phyloP scores from a whole-genome alignment of 1,140 invertebrate genomes.

The Ylistrum balloti region DNA sequence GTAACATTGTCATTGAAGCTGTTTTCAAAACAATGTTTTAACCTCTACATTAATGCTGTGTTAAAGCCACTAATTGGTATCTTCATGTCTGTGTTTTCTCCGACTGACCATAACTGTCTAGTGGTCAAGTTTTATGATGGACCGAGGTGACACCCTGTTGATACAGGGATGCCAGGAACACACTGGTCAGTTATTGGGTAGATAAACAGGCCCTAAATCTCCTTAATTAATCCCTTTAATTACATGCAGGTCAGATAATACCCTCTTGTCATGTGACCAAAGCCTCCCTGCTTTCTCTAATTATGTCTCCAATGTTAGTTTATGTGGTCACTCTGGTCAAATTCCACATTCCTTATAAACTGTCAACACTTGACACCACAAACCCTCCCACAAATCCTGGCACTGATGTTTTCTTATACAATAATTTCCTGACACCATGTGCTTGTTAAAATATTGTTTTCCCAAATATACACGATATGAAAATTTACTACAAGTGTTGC shows the following conservation, averaged over 20 bases:
- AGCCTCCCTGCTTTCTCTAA: neutral
- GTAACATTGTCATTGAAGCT: too few relatives aligned
- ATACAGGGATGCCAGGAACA: neutral
- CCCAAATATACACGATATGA: too few relatives aligned
- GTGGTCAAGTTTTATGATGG: neutral
- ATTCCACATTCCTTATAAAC: neutral
- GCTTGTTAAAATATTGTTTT: too few relatives aligned
- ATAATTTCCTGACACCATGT: too few relatives aligned
- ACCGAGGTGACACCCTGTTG: neutral
- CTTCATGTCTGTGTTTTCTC: neutral
- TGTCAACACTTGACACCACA: neutral
- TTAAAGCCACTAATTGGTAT: neutral
- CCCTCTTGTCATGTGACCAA: neutral
- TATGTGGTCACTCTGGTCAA: neutral
- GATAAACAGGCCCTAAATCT: constrained; percentile 21
- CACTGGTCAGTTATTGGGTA: neutral
- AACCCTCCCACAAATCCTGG: neutral
- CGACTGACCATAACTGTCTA: neutral
- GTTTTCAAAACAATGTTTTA: too few relatives aligned
- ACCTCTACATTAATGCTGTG: too few relatives aligned
- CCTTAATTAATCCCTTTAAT: constrained; percentile 31
- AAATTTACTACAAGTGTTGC: too few relatives aligned
- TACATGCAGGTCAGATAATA: neutral
- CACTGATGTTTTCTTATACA: too few relatives aligned
- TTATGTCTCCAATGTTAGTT: neutral